Conservation (phyloP, 2,113 vertebrate genomes). For the Vulpes ferrilata region DNA sequence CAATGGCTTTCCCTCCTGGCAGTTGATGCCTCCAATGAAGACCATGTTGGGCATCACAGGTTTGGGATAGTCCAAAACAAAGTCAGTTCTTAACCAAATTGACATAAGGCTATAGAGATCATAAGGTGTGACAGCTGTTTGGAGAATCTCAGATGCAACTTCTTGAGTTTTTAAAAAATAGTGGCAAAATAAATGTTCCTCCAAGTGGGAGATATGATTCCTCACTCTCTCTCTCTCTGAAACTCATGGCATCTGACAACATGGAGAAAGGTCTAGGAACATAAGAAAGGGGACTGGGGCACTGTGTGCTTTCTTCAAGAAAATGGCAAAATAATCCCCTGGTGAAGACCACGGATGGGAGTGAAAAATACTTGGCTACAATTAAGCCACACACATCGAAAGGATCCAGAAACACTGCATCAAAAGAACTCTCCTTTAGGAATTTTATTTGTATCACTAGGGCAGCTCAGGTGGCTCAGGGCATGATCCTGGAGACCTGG, state of each 20-base stretch:
- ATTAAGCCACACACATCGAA: slow-evolving; percentile 70
- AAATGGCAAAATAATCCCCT: slow-evolving; percentile 71
- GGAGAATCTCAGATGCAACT: slow-evolving; percentile 73
- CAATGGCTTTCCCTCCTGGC: slow-evolving; percentile 54
- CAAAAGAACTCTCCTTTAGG: slow-evolving; percentile 78
- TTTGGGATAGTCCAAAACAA: slow-evolving; percentile 80
- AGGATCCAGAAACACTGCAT: slow-evolving; percentile 83
- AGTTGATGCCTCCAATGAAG: slow-evolving; percentile 85
- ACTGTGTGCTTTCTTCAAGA: slow-evolving; percentile 40
- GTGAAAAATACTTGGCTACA: slow-evolving; percentile 78
- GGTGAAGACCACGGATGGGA: slow-evolving; percentile 76
- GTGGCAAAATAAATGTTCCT: slow-evolving; percentile 46
- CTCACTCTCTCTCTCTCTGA: slow-evolving; percentile 63
- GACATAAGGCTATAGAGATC: slow-evolving; percentile 83
- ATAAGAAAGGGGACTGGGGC: slow-evolving; percentile 80
- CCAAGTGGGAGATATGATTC: slow-evolving; percentile 49
- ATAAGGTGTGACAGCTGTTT: slow-evolving; percentile 42
- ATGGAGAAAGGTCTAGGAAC: neutral
- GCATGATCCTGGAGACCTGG: too few species aligned
- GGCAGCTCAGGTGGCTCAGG: too few species aligned
- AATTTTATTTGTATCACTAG: slow-evolving; percentile 33
- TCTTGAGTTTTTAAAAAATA: neutral
- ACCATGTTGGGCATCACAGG: slow-evolving; percentile 94
- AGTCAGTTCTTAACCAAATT: slow-evolving; percentile 73
- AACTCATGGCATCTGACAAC: slow-evolving; percentile 75